Conservation (phyloP, 2,888 invertebrate species). For the Lordiphosa andalusiaca region DNA sequence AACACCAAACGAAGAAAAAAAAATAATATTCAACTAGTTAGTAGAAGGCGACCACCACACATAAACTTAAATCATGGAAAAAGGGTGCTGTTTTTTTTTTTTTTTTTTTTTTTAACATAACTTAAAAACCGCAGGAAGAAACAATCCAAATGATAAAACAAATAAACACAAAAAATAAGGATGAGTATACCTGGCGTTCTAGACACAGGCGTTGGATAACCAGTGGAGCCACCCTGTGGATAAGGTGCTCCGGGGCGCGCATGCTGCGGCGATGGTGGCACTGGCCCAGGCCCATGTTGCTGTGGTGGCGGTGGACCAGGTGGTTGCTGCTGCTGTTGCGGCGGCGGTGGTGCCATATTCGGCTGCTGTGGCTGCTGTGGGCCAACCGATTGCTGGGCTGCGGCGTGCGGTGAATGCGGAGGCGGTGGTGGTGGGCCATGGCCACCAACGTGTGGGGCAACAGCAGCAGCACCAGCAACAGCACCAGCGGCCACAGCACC, state of each 20-base stretch:
- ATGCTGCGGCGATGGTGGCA: conserved; percentile 57
- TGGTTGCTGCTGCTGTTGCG: conserved; percentile 39
- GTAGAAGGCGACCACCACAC: no score
- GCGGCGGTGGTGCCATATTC: conserved; percentile 25
- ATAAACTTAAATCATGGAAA: conserved; percentile 8
- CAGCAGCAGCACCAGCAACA: conserved; percentile 22
- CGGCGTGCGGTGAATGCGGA: conserved; percentile 59
- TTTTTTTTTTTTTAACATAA: conserved; percentile 12
- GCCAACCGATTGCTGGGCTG: conserved; percentile 45
- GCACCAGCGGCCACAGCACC: conserved; percentile 39
- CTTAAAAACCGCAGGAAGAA: conserved; percentile 25
- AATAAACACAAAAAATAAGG: conserved; percentile 44
- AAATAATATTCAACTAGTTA: no score
- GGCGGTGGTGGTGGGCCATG: conserved; percentile 55
- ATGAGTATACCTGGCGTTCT: conserved; percentile 80
- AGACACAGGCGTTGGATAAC: conserved; percentile 80
- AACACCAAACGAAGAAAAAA: no score
- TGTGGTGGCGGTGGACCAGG: conserved; percentile 45
- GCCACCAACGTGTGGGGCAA: conserved; percentile 22
- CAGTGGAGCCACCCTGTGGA: conserved; percentile 78
- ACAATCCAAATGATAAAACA: conserved; percentile 15
- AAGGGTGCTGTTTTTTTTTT: neutral
- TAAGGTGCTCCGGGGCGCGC: conserved; percentile 75
- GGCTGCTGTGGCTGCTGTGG: conserved; percentile 37
- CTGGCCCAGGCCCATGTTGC: conserved; percentile 12